Percentiles rank a stretch among this genome's conserved stretches.
These are phyloP conservation scores for Anabacerthia variegaticeps DNA, from an alignment of 2,797 vertebrate species.

Conservation along the genomic window DNA sequence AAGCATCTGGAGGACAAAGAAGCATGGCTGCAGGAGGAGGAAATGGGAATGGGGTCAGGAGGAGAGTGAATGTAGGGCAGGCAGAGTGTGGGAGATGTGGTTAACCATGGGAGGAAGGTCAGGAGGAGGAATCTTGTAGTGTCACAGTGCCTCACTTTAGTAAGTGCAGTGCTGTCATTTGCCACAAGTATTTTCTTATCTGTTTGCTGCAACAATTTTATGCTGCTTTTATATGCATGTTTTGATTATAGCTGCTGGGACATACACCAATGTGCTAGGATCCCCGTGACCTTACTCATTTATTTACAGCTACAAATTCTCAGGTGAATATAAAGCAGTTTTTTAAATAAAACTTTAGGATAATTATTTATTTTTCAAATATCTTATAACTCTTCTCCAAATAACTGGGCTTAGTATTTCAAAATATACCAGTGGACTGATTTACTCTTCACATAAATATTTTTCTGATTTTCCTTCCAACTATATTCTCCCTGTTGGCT, in stretches of 20 bases:
- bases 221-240: background rate
- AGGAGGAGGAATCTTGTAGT: background rate
- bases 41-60: background rate
- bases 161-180: background rate
- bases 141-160: background rate
- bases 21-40: background rate
- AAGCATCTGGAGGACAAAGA: background rate
- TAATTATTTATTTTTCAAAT: background rate
- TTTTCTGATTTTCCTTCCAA: background rate
- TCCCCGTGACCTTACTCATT: background rate
- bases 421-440: background rate
- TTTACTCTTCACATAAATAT: background rate
- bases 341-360: background rate
- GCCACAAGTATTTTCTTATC: background rate
- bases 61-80: background rate
- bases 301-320: background rate
- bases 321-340: background rate
- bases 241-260: background rate
- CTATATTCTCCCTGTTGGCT: background rate
- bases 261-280: background rate
- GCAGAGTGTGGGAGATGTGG: background rate
- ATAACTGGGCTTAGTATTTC: background rate
- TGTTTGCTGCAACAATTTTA: background rate
- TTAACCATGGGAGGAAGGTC: background rate
- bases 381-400: background rate